Percentiles rank a stretch among this genome's conserved stretches.
These are phyloP conservation scores for Ptychadena robeensis DNA, from an alignment of 2,797 vertebrate genomes.

Conservation along the genomic window DNA sequence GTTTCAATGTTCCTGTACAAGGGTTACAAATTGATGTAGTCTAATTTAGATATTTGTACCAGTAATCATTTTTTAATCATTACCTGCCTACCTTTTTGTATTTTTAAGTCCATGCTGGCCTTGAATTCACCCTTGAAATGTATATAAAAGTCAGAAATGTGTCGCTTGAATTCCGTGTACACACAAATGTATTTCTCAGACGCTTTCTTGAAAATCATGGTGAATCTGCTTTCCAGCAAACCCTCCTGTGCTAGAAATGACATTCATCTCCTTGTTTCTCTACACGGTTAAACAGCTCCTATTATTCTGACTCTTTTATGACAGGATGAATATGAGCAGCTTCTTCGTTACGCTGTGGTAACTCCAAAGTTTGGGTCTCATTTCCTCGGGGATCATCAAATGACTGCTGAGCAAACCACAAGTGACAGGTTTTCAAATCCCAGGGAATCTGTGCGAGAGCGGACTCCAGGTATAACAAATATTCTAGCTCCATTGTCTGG, in stretches of 20 bases:
- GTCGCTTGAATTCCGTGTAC: not conserved
- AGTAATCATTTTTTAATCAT: no score
- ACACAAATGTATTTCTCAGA: not conserved
- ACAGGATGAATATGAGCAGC: conserved; percentile 92
- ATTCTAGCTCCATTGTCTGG: no score
- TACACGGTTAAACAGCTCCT: conserved; percentile 40
- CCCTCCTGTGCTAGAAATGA: not conserved
- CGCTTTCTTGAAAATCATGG: not conserved
- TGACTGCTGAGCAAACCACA: conserved; percentile 66
- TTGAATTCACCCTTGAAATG: no score
- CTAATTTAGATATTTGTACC: no score
- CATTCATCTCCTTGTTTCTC: conserved; percentile 20
- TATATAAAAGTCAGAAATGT: no score
- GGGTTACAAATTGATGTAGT: no score
- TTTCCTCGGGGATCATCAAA: conserved; percentile 66
- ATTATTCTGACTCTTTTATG: conserved; percentile 57
- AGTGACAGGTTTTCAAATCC: conserved; percentile 63
- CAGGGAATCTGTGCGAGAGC: conserved; percentile 66
- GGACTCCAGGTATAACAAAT: conserved; percentile 70
- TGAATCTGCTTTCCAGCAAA: not conserved
- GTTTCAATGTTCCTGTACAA: no score
- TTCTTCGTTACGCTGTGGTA: conserved; percentile 83
- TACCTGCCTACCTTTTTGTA: no score
- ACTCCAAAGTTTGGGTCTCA: conserved; percentile 77
- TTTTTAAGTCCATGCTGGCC: no score